Conservation (phyloP, 1,140 invertebrate species). For the Antheraea mylitta region DNA sequence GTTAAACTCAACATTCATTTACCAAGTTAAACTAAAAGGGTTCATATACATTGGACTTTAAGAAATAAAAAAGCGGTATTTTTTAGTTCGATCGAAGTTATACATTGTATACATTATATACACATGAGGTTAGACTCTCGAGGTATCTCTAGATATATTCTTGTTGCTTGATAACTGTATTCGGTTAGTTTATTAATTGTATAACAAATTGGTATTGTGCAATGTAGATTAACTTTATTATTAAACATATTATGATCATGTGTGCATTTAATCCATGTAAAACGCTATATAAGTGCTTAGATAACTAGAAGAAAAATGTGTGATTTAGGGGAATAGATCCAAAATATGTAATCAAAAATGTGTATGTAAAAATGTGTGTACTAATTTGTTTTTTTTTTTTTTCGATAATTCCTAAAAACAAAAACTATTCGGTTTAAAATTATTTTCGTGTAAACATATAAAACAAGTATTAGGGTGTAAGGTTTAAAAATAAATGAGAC, state of each 20-base stretch:
- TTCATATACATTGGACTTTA: no score
- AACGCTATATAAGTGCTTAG: background rate
- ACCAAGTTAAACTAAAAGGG: no score
- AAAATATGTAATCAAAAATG: background rate
- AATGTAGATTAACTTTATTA: background rate
- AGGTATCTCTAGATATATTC: constrained; percentile 4
- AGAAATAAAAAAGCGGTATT: no score
- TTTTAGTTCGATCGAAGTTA: no score
- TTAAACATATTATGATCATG: background rate
- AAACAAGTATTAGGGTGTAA: background rate
- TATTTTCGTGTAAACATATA: background rate
- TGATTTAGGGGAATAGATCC: background rate
- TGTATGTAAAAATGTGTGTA: background rate
- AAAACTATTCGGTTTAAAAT: background rate
- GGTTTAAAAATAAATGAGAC: background rate
- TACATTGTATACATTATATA: background rate
- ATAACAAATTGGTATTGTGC: constrained; percentile 4
- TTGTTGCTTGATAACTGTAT: background rate
- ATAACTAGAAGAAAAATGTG: background rate
- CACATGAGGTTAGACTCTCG: background rate
- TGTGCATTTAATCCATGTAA: background rate
- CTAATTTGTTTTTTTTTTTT: background rate
- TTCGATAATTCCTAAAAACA: background rate
- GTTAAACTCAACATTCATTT: no score
- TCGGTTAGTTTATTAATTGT: background rate